phyloP scores from a whole-genome alignment of 2,888 invertebrate genomes.

The Mycalesis mineus region DNA sequence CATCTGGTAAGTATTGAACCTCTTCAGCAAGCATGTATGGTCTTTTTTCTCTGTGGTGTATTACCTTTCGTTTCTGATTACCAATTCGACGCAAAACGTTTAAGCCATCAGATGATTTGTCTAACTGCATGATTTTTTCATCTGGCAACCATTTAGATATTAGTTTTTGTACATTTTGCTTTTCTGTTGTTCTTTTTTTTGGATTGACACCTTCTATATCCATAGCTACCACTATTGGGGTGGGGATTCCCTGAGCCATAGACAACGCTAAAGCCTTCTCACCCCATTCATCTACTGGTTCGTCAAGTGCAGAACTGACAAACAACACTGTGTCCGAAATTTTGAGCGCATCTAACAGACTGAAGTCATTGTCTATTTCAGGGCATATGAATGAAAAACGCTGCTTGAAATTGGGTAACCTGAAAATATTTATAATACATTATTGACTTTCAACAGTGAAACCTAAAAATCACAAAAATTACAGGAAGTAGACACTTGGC shows the following conservation, averaged over 20 bases:
- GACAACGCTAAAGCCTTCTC: slow-evolving; percentile 86
- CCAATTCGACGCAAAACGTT: slow-evolving; percentile 84
- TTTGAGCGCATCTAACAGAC: slow-evolving; percentile 88
- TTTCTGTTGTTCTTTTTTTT: slow-evolving; percentile 84
- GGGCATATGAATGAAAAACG: slow-evolving; percentile 90
- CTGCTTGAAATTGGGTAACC: slow-evolving; percentile 91
- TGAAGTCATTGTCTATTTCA: slow-evolving; percentile 84
- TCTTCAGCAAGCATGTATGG: slow-evolving; percentile 91
- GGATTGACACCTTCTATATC: slow-evolving; percentile 85
- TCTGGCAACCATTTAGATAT: slow-evolving; percentile 87
- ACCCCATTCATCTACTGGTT: slow-evolving; percentile 88
- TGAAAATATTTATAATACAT: slow-evolving; percentile 59
- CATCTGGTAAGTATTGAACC: slow-evolving; percentile 80
- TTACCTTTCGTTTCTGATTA: slow-evolving; percentile 86
- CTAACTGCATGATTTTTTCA: slow-evolving; percentile 88
- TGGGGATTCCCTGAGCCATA: slow-evolving; percentile 89
- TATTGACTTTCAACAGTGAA: too few relatives aligned
- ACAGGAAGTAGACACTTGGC: too few relatives aligned
- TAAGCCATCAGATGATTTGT: slow-evolving; percentile 85
- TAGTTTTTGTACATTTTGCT: slow-evolving; percentile 81
- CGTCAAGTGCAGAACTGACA: slow-evolving; percentile 84
- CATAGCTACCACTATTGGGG: slow-evolving; percentile 85
- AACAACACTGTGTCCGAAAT: slow-evolving; percentile 91
- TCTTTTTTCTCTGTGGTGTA: slow-evolving; percentile 86
- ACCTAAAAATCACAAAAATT: too few relatives aligned